phyloP scores from a whole-genome alignment of 2,888 invertebrate genomes.

The Sinodicranocentrus sp. region DNA sequence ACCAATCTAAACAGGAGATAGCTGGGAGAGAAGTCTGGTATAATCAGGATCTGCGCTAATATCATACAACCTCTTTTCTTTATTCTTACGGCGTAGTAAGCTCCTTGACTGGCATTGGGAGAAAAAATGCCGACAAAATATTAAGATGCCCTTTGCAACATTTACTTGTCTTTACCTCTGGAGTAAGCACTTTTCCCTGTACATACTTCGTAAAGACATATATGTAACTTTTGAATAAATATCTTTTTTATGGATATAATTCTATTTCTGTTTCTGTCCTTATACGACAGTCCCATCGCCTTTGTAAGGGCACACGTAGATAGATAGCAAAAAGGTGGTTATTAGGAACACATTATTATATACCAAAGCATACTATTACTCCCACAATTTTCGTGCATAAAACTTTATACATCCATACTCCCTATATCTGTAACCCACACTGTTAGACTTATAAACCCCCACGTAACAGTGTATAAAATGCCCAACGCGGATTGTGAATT shows the following conservation, averaged over 20 bases:
- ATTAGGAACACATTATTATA: neutral
- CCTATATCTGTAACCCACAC: neutral
- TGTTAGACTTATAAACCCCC: neutral
- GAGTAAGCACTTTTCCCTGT: neutral
- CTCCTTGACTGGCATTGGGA: neutral
- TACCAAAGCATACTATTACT: neutral
- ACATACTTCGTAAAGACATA: neutral
- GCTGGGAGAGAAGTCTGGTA: neutral
- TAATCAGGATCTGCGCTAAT: neutral
- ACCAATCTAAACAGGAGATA: constrained; percentile 6
- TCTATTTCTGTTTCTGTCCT: constrained; percentile 16
- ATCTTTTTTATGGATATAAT: neutral
- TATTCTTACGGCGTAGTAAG: neutral
- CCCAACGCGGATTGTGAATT: constrained; percentile 2
- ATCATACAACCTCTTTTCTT: too few relatives aligned
- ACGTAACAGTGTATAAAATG: neutral
- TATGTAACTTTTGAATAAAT: neutral
- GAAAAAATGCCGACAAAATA: neutral
- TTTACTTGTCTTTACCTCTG: neutral
- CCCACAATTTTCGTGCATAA: neutral
- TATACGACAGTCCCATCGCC: neutral
- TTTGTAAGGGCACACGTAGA: neutral
- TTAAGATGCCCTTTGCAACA: neutral
- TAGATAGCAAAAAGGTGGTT: neutral
- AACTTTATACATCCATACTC: neutral